A percentile compares a stretch with the other conserved stretches of the same genome.
phyloP scores from a whole-genome alignment of 2,113 vertebrate species.

The Bubalus kerabau region DNA sequence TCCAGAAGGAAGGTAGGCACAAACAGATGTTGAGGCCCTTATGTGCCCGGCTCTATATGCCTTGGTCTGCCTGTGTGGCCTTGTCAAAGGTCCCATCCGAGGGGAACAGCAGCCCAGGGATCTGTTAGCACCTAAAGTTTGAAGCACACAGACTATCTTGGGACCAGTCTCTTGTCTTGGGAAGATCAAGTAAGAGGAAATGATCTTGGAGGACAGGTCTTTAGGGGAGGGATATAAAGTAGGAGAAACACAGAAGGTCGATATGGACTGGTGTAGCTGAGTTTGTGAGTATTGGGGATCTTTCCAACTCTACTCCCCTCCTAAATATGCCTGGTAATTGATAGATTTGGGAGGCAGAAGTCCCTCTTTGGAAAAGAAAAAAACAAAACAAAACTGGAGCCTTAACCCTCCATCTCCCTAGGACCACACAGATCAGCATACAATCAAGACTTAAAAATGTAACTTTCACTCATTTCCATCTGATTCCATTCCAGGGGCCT shows the following conservation, averaged over 20 bases:
- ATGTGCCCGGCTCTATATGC: not conserved
- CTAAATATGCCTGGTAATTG: not conserved
- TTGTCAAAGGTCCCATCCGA: not conserved
- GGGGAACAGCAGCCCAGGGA: not conserved
- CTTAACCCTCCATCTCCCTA: not conserved
- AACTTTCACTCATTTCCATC: not conserved
- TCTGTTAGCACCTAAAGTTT: not conserved
- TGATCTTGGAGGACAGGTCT: not conserved
- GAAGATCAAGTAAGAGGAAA: not conserved
- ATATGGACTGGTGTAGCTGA: not conserved
- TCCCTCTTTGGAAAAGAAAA: not conserved
- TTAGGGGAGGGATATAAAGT: not conserved
- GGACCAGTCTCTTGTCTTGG: not conserved
- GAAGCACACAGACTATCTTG: not conserved
- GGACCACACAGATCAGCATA: not conserved
- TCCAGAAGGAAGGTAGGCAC: not conserved
- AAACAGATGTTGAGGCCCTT: not conserved
- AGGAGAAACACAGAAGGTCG: not conserved
- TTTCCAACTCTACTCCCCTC: not conserved
- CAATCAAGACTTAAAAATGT: not conserved
- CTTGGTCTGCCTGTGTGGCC: not conserved
- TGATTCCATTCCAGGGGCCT: not conserved
- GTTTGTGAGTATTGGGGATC: not conserved
- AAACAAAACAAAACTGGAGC: not conserved
- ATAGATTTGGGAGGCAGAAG: not conserved